These are phyloP conservation scores for Sinonovacula constricta DNA, from an alignment of 1,140 invertebrate genomes.

Conservation along the genomic window DNA sequence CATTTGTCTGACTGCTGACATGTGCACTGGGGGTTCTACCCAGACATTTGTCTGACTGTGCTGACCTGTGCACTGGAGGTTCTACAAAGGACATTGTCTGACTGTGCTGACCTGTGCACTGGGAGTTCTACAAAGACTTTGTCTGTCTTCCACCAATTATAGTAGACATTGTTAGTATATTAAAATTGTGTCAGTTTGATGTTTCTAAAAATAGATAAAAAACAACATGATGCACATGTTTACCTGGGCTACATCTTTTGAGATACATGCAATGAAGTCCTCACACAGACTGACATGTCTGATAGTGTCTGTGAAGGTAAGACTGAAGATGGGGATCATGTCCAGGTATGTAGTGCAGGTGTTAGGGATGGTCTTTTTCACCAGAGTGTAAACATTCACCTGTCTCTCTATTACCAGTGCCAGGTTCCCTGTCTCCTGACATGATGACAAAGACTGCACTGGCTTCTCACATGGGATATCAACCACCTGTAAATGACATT, in stretches of 20 bases:
- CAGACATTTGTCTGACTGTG: too few species aligned
- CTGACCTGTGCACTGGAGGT: too few species aligned
- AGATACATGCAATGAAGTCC: constrained; percentile 30
- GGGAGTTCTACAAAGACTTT: too few species aligned
- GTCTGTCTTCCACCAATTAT: too few species aligned
- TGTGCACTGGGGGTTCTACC: too few species aligned
- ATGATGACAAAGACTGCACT: constrained; percentile 21
- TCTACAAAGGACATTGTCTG: too few species aligned
- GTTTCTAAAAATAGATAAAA: too few species aligned
- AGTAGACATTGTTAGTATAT: too few species aligned
- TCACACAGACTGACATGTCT: constrained; percentile 35
- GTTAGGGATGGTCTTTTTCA: constrained; percentile 49
- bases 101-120: too few species aligned
- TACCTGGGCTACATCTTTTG: constrained; percentile 29
- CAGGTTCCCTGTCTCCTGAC: constrained; percentile 44
- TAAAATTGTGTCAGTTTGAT: too few species aligned
- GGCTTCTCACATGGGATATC: constrained; percentile 34
- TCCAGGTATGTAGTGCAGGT: constrained; percentile 29
- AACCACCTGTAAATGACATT: too few species aligned
- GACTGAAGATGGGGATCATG: constrained; percentile 27
- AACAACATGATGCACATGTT: not conserved
- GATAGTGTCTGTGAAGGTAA: constrained; percentile 15
- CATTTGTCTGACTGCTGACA: too few species aligned
- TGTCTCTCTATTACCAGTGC: constrained; percentile 1
- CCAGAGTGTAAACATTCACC: constrained; percentile 32